Base-by-base conservation (phyloP, 2,888 invertebrate species). In the Andrena praecox region DNA sequence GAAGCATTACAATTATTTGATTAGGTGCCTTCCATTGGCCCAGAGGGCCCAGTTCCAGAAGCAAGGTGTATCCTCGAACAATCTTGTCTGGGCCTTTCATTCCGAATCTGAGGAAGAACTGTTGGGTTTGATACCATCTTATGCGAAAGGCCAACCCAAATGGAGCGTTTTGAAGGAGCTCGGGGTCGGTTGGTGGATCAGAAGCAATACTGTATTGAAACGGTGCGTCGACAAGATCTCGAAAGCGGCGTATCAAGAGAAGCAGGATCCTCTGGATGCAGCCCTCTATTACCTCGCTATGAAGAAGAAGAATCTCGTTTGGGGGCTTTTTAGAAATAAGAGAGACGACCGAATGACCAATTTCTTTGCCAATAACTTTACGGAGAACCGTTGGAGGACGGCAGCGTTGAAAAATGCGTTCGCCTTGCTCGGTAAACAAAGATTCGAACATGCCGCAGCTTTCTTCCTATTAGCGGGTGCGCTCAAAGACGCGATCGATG, bases 41-140 rank as follows among this genome's bases (percentile, higher is more conserved):
- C 99, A 99, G 93, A 95, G 99, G 72, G 96, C 97, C 0, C 96
- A 96, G 74, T 96, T 99, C 85, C 98, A 98, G 91, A 97, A 97
- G 72, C 96, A 97, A 85, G 99, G 98, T 29, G 97, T 98, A 0
- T 97, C 97, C 50, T 97, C 97, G 10, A 97, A 98, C 89, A 98
- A 99, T 94, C 95, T 99, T 27, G 99, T 99, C 2, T 99, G 99
- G 99, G 99, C 99, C 0, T 99, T 98, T 94, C 99, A 99, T 94
- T 99, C 99, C 0, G 99, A 99, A 94, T 98, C 98, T 27, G 98
- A 99, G 93, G 99, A 99, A 90, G 99, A 99, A 93, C 95, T 99
- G 74, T 94, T 99, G 16, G 97, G 97, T 77, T 95, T 99, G 68
- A 97, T 99, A 86, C 99, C 99, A 0, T 97, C 97, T 0, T 98